A percentile compares a stretch with the other conserved stretches of the same genome.
Conservation (phyloP, 2,113 vertebrate genomes). For the Scomber scombrus region DNA sequence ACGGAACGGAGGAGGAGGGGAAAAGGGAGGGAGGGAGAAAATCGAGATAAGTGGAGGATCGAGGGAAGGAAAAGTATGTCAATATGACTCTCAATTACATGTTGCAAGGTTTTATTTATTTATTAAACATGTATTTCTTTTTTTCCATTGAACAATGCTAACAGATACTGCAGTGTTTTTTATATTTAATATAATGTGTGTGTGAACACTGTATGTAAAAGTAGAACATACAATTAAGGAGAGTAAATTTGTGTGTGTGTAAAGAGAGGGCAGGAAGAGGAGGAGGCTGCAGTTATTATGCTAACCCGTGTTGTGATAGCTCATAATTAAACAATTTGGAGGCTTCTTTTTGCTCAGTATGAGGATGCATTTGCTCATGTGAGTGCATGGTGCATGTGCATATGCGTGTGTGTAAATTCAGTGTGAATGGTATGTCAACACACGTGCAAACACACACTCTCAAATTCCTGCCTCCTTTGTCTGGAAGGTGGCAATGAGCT, state of each 20-base stretch:
- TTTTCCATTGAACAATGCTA: not conserved
- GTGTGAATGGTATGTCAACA: conserved; percentile 53
- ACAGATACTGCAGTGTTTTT: not conserved
- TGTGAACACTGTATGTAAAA: not conserved
- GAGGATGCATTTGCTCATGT: not conserved
- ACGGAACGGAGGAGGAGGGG: conserved; percentile 34
- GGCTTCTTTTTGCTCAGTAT: not conserved
- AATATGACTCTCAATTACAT: conserved; percentile 12
- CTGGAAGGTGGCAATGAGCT: conserved; percentile 73
- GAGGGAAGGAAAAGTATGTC: conserved; percentile 17
- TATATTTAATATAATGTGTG: not conserved
- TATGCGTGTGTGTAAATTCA: not conserved
- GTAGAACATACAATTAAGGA: no score
- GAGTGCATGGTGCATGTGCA: not conserved
- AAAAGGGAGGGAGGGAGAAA: not conserved
- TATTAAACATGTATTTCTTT: not conserved
- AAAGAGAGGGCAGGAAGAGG: not conserved
- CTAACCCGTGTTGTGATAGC: not conserved
- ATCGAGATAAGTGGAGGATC: conserved; percentile 6
- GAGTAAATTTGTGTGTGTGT: not conserved
- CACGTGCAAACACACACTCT: conserved; percentile 32
- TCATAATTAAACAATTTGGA: conserved; percentile 21
- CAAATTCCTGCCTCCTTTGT: conserved; percentile 72
- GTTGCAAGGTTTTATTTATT: not conserved
- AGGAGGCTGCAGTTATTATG: not conserved